A percentile compares a stretch with the other conserved stretches of the same genome.
These are phyloP conservation scores for Helogale parvula DNA, from an alignment of 2,113 vertebrate genomes.

Conservation along the genomic window DNA sequence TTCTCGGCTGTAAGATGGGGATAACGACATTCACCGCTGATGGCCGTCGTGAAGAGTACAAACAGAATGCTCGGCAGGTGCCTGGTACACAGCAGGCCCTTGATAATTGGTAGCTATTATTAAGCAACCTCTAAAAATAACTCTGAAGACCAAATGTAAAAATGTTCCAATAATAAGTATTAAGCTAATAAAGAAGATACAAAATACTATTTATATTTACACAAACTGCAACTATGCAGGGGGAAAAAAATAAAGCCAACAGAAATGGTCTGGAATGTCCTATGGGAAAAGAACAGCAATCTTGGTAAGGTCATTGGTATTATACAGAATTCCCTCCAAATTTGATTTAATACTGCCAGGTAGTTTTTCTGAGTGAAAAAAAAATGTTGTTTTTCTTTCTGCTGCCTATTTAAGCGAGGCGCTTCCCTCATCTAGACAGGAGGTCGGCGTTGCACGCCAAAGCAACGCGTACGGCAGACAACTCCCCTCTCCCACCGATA, in stretches of 20 bases:
- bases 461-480: slow-evolving; percentile 3
- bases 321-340: slow-evolving; percentile 9
- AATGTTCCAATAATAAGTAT: slow-evolving; percentile 40
- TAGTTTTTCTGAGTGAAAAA: slow-evolving; percentile 34
- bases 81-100: neutral
- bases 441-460: neutral
- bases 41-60: neutral
- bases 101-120: slow-evolving; percentile 33
- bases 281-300: neutral
- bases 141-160: slow-evolving; percentile 43
- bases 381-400: neutral
- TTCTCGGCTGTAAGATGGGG: neutral
- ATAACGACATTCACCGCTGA: neutral
- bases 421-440: slow-evolving; percentile 25
- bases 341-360: neutral
- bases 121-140: slow-evolving; percentile 55
- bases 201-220: slow-evolving; percentile 36
- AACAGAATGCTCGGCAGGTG: slow-evolving; percentile 22
- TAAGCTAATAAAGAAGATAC: slow-evolving; percentile 42
- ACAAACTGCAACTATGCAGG: neutral
- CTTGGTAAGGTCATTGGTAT: slow-evolving; percentile 42
- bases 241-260: neutral
- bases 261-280: slow-evolving; percentile 34
- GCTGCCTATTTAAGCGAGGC: neutral
- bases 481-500: slow-evolving; percentile 33